phyloP scores from a whole-genome alignment of 2,888 invertebrate genomes.

The Congeria kusceri region DNA sequence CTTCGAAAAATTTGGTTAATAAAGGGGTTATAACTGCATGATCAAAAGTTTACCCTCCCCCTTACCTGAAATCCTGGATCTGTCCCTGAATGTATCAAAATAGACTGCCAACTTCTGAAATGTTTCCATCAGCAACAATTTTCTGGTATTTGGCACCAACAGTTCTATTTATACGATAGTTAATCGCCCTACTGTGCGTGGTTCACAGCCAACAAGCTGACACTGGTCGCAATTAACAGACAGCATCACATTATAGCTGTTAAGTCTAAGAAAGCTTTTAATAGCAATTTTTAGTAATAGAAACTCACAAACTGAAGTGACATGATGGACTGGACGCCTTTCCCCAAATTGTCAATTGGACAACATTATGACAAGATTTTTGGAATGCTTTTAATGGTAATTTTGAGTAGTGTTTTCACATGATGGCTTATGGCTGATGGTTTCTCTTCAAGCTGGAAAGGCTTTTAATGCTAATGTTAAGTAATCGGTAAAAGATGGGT shows the following conservation, averaged over 20 bases:
- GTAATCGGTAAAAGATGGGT: background rate
- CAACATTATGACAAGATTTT: slow-evolving; percentile 11
- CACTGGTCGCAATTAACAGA: slow-evolving; percentile 51
- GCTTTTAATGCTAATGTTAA: background rate
- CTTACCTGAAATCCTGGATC: too few relatives aligned
- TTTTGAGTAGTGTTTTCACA: slow-evolving; percentile 45
- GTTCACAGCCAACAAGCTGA: background rate
- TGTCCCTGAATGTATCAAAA: too few relatives aligned
- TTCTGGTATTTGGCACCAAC: too few relatives aligned
- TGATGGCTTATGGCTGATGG: background rate
- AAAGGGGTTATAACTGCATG: too few relatives aligned
- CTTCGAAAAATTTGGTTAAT: too few relatives aligned
- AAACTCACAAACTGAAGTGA: background rate
- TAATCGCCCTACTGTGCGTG: too few relatives aligned
- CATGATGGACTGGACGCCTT: background rate
- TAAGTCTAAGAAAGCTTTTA: slow-evolving; percentile 50
- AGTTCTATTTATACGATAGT: too few relatives aligned
- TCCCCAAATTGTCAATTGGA: slow-evolving; percentile 8
- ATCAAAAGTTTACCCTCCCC: too few relatives aligned
- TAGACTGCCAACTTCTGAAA: too few relatives aligned
- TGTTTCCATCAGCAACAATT: too few relatives aligned
- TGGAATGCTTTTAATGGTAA: slow-evolving; percentile 61
- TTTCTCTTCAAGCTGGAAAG: slow-evolving; percentile 5
- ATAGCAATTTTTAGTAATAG: slow-evolving; percentile 42
- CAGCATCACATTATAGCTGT: slow-evolving; percentile 57